Evolutionary conservation across 2,888 invertebrate species (phyloP), one percentile per base, ranked within the genome.

Genomic region (Watsonalla cultraria): DNA sequence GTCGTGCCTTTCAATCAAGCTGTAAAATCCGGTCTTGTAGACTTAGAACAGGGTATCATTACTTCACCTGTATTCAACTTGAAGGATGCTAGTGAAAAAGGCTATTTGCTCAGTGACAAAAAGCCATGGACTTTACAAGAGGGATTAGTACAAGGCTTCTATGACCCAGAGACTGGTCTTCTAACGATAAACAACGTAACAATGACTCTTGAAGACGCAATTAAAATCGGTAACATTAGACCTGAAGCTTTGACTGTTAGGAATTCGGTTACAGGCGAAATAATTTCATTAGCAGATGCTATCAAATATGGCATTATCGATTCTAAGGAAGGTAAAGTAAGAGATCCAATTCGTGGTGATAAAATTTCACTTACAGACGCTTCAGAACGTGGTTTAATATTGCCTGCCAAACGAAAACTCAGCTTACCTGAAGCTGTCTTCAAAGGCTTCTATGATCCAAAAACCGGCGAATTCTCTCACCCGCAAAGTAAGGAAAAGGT

Each of bases 371-470:
- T 98, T 7, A 94, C 93, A 45, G 97, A 97, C 75, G 98, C 98
- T 4, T 92, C 96, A 37, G 96, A 96, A 66, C 93, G 95, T 53
- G 96, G 97, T 34, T 87, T 97, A 37, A 93, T 97, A 51, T 92
- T 97, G 6, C 95, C 96, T 7, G 94, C 96, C 46, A 96, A 96
- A 77, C 94, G 95, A 52, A 96, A 95, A 79, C 94, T 96, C 61
- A 96, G 96, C 57, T 90, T 97, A 35, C 96, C 96, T 0, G 97
- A 97, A 86, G 97, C 97, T 2, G 95, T 98, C n/a, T 95, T 95
- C 72, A 95, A 96, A 84, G 97, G 97, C n/a, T 93, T 96, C 60
- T 97, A 97, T 74, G 96, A 98, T 88, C 95, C 96, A 0, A 93
- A 93, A 68, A 94, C 95, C 42, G 97, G 97, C 49, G 94, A 95